These are phyloP conservation scores for Onychorhynchus coronatus DNA, from an alignment of 2,113 vertebrate species.

Conservation along the genomic window DNA sequence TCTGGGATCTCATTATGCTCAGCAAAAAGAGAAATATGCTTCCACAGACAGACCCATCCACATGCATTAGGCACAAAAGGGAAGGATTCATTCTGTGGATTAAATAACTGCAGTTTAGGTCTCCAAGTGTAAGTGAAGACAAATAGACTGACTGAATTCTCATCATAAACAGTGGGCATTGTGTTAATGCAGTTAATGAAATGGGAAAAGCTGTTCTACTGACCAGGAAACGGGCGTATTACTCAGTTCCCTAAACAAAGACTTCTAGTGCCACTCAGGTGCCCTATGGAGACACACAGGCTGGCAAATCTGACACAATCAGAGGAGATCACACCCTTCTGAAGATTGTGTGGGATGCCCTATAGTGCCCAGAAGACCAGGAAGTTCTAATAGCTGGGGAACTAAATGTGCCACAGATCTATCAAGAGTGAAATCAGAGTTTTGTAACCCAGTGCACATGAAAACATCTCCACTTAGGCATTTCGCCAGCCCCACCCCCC, in stretches of 20 bases:
- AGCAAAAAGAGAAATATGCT: not conserved
- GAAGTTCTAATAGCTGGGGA: not conserved
- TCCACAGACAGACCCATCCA: not conserved
- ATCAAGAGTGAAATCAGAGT: not conserved
- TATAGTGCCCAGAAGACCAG: not conserved
- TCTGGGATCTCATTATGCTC: not conserved
- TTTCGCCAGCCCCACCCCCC: too few relatives aligned
- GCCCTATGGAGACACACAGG: fast-evolving
- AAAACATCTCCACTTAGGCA: not conserved
- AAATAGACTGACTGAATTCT: not conserved
- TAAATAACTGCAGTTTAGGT: not conserved
- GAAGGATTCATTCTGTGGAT: not conserved
- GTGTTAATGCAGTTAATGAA: not conserved
- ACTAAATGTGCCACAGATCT: not conserved
- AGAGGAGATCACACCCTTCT: not conserved
- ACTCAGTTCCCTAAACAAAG: not conserved
- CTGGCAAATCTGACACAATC: not conserved
- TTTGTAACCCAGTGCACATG: not conserved
- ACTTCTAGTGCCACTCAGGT: not conserved
- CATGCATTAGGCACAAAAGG: fast-evolving
- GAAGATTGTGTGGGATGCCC: not conserved
- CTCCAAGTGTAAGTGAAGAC: not conserved
- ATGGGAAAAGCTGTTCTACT: not conserved
- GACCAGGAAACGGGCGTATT: not conserved
- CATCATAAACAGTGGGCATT: not conserved